These are phyloP conservation scores for Scatophagus argus DNA, from an alignment of 2,113 vertebrate species.

Conservation along the genomic window DNA sequence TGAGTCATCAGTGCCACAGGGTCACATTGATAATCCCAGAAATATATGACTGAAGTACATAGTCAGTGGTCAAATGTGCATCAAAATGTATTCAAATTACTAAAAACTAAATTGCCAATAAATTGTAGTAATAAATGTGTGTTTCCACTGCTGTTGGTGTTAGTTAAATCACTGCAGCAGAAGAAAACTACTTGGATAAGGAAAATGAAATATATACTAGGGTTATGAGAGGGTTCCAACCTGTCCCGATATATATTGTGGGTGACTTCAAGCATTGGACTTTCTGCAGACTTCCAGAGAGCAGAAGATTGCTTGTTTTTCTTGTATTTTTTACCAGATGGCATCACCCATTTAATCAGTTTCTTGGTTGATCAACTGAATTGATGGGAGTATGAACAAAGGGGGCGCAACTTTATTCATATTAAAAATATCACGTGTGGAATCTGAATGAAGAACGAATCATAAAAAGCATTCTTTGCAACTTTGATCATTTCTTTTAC, in stretches of 20 bases:
- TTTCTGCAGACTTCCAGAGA: not conserved
- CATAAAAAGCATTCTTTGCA: not conserved
- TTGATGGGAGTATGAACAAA: no score
- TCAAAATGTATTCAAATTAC: not conserved
- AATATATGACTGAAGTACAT: not conserved
- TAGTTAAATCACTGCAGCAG: not conserved
- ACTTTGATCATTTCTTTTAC: not conserved
- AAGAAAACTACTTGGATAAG: not conserved
- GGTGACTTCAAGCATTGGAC: not conserved
- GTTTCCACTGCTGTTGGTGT: not conserved
- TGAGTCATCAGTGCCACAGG: no score
- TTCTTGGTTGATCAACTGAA: no score
- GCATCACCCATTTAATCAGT: no score
- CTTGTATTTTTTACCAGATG: no score
- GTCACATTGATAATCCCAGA: no score
- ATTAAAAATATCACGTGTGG: no score
- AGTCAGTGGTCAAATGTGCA: not conserved
- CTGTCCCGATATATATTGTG: not conserved
- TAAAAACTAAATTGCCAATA: not conserved
- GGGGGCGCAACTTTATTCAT: no score
- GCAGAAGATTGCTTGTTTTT: no score
- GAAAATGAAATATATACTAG: not conserved
- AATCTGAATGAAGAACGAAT: no score
- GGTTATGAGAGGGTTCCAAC: not conserved
- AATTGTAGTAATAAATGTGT: not conserved